Evolutionary conservation across 2,888 invertebrate species (phyloP).

Genomic region (Harpagoxenus sublaevis): DNA sequence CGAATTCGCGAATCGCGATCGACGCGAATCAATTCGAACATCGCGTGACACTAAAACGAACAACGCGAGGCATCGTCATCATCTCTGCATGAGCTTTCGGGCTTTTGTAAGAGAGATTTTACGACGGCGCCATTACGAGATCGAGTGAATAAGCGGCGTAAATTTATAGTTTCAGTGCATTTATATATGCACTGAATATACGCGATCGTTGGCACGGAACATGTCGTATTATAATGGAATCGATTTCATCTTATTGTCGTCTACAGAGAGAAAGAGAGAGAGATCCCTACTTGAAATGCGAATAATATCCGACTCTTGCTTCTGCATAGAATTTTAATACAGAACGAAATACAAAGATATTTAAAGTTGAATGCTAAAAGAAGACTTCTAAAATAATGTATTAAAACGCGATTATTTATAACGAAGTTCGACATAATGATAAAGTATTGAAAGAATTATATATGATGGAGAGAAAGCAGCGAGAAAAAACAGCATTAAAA

Average conservation of each 20-base stretch:
- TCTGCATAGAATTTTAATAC: not conserved
- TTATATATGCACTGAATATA: conserved; percentile 1
- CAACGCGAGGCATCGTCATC: not conserved
- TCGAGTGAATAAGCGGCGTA: conserved; percentile 31
- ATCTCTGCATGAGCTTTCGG: conserved; percentile 13
- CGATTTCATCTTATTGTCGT: conserved; percentile 1
- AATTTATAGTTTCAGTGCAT: conserved; percentile 41
- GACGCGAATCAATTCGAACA: conserved; percentile 15
- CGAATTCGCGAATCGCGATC: not conserved
- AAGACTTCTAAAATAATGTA: not conserved
- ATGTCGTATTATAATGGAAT: not conserved
- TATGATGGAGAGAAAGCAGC: not conserved
- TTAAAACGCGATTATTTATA: not conserved
- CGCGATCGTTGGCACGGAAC: not conserved
- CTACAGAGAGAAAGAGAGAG: not conserved
- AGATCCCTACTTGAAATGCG: not conserved
- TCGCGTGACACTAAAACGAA: conserved; percentile 13
- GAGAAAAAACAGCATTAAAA: not conserved
- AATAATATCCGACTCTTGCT: not conserved
- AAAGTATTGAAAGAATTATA: not conserved
- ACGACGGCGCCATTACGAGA: conserved; percentile 25
- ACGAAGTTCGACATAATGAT: not conserved
- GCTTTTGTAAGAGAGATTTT: conserved; percentile 19
- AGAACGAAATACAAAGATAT: not conserved
- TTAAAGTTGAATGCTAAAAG: not conserved